These are phyloP conservation scores for Molorchus minor DNA, from an alignment of 2,888 invertebrate genomes.

Conservation along the genomic window DNA sequence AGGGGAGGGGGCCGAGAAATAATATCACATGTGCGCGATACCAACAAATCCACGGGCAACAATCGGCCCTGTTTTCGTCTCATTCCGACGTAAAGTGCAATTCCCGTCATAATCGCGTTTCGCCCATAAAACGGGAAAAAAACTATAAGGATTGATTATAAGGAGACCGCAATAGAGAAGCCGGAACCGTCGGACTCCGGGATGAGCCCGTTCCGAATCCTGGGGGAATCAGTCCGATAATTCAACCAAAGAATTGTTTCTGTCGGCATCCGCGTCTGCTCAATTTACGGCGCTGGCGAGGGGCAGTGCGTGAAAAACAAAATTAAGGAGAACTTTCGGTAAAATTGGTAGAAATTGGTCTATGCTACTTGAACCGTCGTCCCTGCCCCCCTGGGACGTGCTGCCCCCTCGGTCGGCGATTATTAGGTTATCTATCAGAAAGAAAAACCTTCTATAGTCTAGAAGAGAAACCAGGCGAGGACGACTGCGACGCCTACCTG, in stretches of 20 bases:
- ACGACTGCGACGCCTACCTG: slow-evolving; percentile 40
- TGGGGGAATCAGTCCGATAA: slow-evolving; percentile 48
- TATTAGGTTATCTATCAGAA: slow-evolving; percentile 62
- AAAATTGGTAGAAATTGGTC: slow-evolving; percentile 72
- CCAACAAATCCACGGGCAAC: slow-evolving; percentile 55
- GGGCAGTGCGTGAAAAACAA: slow-evolving; percentile 51
- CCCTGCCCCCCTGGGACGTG: slow-evolving; percentile 57
- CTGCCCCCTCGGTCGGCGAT: slow-evolving; percentile 60
- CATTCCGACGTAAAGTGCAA: slow-evolving; percentile 58
- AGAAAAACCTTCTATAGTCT: slow-evolving; percentile 38
- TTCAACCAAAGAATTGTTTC: slow-evolving; percentile 56
- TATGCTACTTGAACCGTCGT: slow-evolving; percentile 57
- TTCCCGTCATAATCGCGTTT: slow-evolving; percentile 61
- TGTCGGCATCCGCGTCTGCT: slow-evolving; percentile 45
- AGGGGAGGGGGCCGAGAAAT: slow-evolving; percentile 54
- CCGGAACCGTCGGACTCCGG: slow-evolving; percentile 16
- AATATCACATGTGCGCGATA: slow-evolving; percentile 49
- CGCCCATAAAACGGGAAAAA: slow-evolving; percentile 55
- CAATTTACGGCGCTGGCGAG: slow-evolving; percentile 23
- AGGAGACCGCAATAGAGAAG: slow-evolving; percentile 44
- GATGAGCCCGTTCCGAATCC: slow-evolving; percentile 30
- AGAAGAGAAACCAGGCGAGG: too few relatives aligned
- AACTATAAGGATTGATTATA: slow-evolving; percentile 52
- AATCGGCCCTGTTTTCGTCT: slow-evolving; percentile 62
- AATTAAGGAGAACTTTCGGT: slow-evolving; percentile 58